Conservation (phyloP, 2,888 invertebrate genomes). For the Hydroisotoma schaefferi region DNA sequence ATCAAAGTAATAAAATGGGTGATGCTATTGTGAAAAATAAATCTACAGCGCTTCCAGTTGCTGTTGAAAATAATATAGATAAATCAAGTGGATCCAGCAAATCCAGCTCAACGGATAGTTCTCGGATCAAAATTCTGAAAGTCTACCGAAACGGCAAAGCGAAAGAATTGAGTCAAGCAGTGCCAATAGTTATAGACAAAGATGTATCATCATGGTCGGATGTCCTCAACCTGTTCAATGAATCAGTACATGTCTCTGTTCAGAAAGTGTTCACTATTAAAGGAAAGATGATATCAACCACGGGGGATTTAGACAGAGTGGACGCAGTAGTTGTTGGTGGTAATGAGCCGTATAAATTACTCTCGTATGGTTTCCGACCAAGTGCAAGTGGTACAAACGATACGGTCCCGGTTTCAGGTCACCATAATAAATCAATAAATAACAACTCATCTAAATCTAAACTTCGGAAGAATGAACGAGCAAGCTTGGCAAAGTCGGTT, state of each 20-base stretch:
- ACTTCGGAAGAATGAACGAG: conserved; percentile 4
- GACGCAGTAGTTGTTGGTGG: conserved; percentile 42
- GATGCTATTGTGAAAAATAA: no score
- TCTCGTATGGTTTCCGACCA: conserved; percentile 21
- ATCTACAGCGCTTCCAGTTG: no score
- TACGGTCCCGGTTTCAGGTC: conserved; percentile 31
- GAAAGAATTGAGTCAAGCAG: conserved; percentile 11
- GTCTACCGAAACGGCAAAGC: conserved; percentile 42
- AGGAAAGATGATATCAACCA: conserved; percentile 35
- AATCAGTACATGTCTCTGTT: conserved; percentile 21
- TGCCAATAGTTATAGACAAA: conserved; percentile 12
- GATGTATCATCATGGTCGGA: conserved; percentile 30
- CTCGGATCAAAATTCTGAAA: conserved; percentile 6
- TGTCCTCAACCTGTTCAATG: conserved; percentile 34
- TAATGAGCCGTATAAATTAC: conserved; percentile 33
- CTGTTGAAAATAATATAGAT: no score
- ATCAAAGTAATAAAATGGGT: no score
- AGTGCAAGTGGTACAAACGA: background rate
- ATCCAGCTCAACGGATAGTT: background rate
- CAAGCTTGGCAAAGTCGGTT: conserved; percentile 34
- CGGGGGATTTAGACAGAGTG: conserved; percentile 31
- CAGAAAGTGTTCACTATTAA: conserved; percentile 39
- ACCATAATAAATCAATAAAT: conserved; percentile 15
- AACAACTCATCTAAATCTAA: background rate
- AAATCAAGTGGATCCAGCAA: no score